Base-by-base conservation (phyloP, 2,888 invertebrate species). In the Eupithecia dodoneata region DNA sequence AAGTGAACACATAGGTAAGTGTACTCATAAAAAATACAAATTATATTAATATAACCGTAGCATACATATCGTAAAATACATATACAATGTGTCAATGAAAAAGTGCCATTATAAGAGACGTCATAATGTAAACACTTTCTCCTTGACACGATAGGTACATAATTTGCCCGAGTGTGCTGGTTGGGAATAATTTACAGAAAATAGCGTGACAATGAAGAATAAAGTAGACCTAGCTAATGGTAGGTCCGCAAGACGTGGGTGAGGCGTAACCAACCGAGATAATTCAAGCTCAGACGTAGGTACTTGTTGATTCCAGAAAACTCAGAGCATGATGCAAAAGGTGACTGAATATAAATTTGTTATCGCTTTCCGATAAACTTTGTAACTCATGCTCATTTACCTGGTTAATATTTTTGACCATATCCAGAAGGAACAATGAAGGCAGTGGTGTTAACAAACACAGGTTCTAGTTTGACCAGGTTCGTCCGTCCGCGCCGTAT, bases 241-340 rank as follows among this genome's bases (percentile, higher is more conserved):
- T 49, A 69, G 45, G 45, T 69, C 66, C 63, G 71, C 66, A 80
- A 74, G 71, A 76, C 72, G 78, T 76, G 78, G 79, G 80, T 80
- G 79, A 84, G 80, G 82, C 83, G 83, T 83, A 82, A 85, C 85
- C 83, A 82, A 74, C 47, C 69, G 74, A 76, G 72, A 49, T 72
- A 72, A 15, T 73, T 77, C 79, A 79, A 80, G 78, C 81, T 71
- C 83, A 83, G 7, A 70, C 13, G 47, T n/a, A n/a, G n/a, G n/a
- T 88, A 90, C 91, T 88, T 92, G 91, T 91, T 91, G 90, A 86
- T 86, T 85, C 82, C 73, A 82, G 77, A 81, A 81, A 81, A 82
- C 79, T 81, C 76, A 75, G 44, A 79, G 77, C 76, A 82, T 76
- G 78, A 85, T 81, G 81, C 79, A 82, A 76, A 81, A 75, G 78